Evolutionary conservation across 2,888 invertebrate species (phyloP).

Genomic region (Drosophila leonis): DNA sequence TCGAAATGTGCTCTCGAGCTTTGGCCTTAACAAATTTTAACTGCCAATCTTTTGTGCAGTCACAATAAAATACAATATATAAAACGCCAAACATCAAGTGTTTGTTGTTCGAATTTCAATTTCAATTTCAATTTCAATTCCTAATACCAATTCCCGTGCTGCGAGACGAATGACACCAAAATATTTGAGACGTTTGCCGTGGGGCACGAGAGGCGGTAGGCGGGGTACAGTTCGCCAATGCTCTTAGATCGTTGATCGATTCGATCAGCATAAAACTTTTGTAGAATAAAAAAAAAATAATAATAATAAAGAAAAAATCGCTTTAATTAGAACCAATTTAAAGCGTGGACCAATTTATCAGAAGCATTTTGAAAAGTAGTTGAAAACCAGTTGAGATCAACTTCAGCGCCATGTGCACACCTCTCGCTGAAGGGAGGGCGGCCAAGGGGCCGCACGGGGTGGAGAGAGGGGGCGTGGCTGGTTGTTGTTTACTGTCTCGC

Average conservation of each 20-base stretch:
- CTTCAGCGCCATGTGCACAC: conserved; percentile 67
- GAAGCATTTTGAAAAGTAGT: conserved; percentile 79
- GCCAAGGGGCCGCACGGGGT: not conserved
- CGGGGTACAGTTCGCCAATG: conserved; percentile 12
- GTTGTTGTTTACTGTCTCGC: conserved; percentile 17
- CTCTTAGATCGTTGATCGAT: conserved; percentile 66
- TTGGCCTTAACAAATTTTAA: conserved; percentile 74
- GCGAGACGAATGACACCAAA: conserved; percentile 69
- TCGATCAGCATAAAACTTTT: conserved; percentile 69
- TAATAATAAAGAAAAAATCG: conserved; percentile 48
- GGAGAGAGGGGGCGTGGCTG: not conserved
- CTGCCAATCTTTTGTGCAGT: conserved; percentile 72
- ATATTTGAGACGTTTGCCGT: conserved; percentile 16
- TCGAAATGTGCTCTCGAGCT: conserved; percentile 65
- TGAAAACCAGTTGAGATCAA: conserved; percentile 79
- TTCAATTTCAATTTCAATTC: conserved; percentile 33
- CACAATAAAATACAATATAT: conserved; percentile 56
- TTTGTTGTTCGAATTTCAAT: conserved; percentile 63
- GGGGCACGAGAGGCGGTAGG: not conserved
- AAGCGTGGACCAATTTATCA: conserved; percentile 78
- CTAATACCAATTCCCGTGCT: conserved; percentile 46
- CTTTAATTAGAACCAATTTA: conserved; percentile 79
- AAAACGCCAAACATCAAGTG: conserved; percentile 73
- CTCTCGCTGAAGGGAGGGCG: not conserved
- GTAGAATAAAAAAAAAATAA: conserved; percentile 16